Evolutionary conservation across 2,797 vertebrate genomes (phyloP), one percentile per base, ranked within the genome.

Genomic region (Siniperca obscura): DNA sequence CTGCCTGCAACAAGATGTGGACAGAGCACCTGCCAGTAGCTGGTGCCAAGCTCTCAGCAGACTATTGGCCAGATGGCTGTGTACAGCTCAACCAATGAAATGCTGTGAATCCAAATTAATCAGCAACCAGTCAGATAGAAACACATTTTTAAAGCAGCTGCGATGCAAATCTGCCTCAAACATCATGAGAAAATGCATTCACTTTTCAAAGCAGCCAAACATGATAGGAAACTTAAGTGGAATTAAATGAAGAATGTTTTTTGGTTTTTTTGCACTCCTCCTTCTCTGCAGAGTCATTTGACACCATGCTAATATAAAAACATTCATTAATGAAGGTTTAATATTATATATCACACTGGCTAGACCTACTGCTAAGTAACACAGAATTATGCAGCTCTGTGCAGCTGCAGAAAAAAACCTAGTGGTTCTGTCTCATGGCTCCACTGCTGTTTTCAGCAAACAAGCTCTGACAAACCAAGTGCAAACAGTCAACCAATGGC

Each of bases 41-140:
- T 73, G 64, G 10, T 64, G 80, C 80, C 78, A 82, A 77, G 0
- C 55, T 46, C 30, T 7, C 34, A 40, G 1, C 80, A 67, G 8
- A 57, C 62, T 30, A 69, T 68, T 75, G 67, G 61, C 67, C 84
- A 70, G 69, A 64, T 77, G 69, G 74, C 69, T 55, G n/a, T 3
- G 44, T 19, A 5, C 59, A 9, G 67, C 64, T 73, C 53, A 27
- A 8, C 74, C 59, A 82, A 75, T 78, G 34, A 52, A 46, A 71
- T 16, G 53, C 70, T 55, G 34, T 4, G 2, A 21, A 57, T 42
- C 13, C 17, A 46, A 59, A 71, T 12, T 4, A 64, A 68, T 44
- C 52, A 50, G 34, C 19, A 61, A 56, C 53, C 60, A 59, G 11
- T 64, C 42, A 17, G n/a, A 74, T 1, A 7, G 40, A 59, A 53